phyloP scores from a whole-genome alignment of 2,888 invertebrate genomes.

The Drosophila planitibia region DNA sequence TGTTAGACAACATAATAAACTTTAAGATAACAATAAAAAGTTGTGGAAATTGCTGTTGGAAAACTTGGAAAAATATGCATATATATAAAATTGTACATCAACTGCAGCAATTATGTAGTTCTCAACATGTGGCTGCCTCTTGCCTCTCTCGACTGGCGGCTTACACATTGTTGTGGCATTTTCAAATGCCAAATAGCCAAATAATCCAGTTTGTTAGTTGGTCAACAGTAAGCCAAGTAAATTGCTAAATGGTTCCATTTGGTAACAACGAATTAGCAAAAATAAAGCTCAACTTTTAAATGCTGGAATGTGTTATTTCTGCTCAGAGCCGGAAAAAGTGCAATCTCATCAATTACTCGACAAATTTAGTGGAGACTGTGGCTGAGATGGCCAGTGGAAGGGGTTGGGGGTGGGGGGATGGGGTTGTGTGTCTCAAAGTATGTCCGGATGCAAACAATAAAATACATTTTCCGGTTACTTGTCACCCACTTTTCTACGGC shows the following conservation, averaged over 20 bases:
- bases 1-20: neutral
- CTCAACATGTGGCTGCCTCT: neutral
- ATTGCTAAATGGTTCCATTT: neutral
- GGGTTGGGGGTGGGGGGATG: too few relatives aligned
- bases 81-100: neutral
- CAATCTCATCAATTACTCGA: constrained; percentile 81
- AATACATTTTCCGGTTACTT: constrained; percentile 85
- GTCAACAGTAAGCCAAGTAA: neutral
- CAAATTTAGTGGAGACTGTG: constrained; percentile 67
- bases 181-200: neutral
- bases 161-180: neutral
- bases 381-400: constrained; percentile 13
- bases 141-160: neutral
- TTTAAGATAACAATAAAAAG: neutral
- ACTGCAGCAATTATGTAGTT: neutral
- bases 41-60: neutral
- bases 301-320: neutral
- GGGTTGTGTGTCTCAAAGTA: neutral
- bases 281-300: neutral
- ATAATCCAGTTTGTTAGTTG: neutral
- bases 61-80: neutral
- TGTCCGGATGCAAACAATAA: constrained; percentile 83
- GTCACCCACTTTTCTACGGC: constrained; percentile 77
- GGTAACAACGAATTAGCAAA: neutral
- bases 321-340: constrained; percentile 56